phyloP scores from a whole-genome alignment of 2,888 invertebrate genomes.

The Apomyelois bistriatella region DNA sequence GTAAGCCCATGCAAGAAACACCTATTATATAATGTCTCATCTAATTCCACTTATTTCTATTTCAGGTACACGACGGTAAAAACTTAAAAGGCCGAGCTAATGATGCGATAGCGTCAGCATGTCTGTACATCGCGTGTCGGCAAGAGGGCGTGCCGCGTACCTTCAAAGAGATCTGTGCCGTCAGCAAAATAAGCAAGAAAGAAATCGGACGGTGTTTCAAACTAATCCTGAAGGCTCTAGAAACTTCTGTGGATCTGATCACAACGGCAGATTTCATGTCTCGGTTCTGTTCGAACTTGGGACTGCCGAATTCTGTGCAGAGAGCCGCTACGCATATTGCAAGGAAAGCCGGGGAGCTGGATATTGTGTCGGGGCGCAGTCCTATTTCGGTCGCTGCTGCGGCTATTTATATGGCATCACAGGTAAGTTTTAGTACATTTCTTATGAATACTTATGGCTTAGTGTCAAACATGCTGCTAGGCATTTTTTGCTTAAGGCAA shows the following conservation, averaged over 20 bases:
- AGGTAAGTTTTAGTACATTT: conserved; percentile 70
- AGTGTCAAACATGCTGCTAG: not conserved
- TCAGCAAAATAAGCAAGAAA: conserved; percentile 99
- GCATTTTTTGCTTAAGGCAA: too few relatives aligned
- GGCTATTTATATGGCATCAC: conserved; percentile 99
- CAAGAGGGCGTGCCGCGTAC: conserved; percentile 99
- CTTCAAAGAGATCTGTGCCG: conserved; percentile 99
- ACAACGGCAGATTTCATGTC: conserved; percentile 99
- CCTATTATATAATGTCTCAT: too few relatives aligned
- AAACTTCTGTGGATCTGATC: conserved; percentile 98
- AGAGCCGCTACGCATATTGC: conserved; percentile 98
- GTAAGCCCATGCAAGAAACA: too few relatives aligned
- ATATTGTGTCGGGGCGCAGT: conserved; percentile 98
- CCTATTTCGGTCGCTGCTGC: conserved; percentile 99
- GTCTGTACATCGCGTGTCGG: conserved; percentile 98
- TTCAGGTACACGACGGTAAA: conserved; percentile 93
- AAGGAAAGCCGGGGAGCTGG: conserved; percentile 96
- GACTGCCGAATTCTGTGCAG: conserved; percentile 92
- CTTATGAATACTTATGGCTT: not conserved
- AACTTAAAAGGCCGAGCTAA: conserved; percentile 97
- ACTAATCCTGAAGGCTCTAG: conserved; percentile 95
- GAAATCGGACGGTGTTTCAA: conserved; percentile 99
- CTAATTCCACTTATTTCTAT: not conserved
- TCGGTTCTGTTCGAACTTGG: conserved; percentile 97
- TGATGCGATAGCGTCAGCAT: conserved; percentile 99